A percentile compares a stretch with the other conserved stretches of the same genome.
Conservation (phyloP, 2,797 vertebrate species). For the Lacerta bilineata region DNA sequence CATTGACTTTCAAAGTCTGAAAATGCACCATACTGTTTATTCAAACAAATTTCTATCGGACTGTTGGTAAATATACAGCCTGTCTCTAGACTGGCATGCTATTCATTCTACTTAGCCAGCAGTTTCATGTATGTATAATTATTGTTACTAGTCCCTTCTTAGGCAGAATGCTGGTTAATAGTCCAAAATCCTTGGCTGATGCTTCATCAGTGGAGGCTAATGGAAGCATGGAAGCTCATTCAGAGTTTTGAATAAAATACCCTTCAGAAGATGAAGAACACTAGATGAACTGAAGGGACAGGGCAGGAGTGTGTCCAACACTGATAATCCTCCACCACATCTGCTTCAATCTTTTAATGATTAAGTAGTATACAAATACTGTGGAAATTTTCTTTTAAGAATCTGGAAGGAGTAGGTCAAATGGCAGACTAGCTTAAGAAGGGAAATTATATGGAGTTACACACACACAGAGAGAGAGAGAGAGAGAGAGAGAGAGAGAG, state of each 20-base stretch:
- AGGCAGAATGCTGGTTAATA: neutral
- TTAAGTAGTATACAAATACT: no score
- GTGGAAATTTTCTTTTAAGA: no score
- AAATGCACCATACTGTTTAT: slow-evolving; percentile 42
- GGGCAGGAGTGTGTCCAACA: no score
- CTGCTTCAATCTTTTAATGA: no score
- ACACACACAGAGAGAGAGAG: no score
- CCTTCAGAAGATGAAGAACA: no score
- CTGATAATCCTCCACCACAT: no score
- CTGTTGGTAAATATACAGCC: slow-evolving; percentile 29
- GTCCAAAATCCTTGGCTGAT: neutral
- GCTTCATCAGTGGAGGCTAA: neutral
- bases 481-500: no score
- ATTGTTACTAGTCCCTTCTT: neutral
- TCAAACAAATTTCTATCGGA: slow-evolving; percentile 31
- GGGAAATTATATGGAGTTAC: no score
- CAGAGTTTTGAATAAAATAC: neutral
- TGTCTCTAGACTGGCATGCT: neutral
- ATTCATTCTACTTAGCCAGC: slow-evolving; percentile 26
- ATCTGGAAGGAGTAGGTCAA: no score
- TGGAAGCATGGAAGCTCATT: neutral
- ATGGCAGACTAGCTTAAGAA: no score
- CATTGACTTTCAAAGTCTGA: slow-evolving; percentile 35
- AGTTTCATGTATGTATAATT: neutral
- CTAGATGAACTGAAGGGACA: neutral